Conservation (phyloP, 2,113 vertebrate species). For the Cricetomys ansorgei region DNA sequence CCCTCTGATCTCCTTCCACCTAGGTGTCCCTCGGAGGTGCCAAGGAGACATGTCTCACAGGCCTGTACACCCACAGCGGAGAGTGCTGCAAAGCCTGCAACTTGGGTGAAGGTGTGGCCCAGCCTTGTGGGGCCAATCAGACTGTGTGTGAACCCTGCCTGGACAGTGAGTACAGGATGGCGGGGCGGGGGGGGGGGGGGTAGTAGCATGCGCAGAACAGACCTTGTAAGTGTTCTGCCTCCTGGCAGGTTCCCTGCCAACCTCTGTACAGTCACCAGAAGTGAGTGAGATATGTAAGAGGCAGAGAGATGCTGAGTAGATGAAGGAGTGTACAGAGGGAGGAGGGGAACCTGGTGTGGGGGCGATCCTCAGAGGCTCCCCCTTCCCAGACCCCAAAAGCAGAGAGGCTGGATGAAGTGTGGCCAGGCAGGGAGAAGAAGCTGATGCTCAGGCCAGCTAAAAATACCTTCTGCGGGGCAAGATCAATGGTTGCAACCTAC, state of each 20-base stretch:
- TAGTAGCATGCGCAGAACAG: neutral
- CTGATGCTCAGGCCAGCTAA: slow-evolving; percentile 76
- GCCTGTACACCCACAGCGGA: slow-evolving; percentile 86
- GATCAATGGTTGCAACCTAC: slow-evolving; percentile 79
- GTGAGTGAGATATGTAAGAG: neutral
- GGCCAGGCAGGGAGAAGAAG: slow-evolving; percentile 46
- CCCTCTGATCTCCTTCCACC: slow-evolving; percentile 14
- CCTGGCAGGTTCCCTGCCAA: neutral
- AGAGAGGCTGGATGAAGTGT: slow-evolving; percentile 1
- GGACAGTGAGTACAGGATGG: slow-evolving; percentile 94
- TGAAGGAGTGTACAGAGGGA: neutral
- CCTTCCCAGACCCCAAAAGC: slow-evolving; percentile 37
- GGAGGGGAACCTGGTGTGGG: neutral
- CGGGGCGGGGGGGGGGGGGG: fast-evolving
- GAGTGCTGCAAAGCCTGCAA: slow-evolving; percentile 95
- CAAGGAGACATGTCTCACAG: slow-evolving; percentile 85
- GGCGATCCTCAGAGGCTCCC: neutral
- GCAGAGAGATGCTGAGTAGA: neutral
- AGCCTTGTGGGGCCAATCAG: slow-evolving; percentile 91
- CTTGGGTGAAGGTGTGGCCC: slow-evolving; percentile 94
- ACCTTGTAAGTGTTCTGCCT: neutral
- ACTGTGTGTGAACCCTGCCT: slow-evolving; percentile 94
- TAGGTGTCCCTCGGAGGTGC: slow-evolving; percentile 79
- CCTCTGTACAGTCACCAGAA: neutral
- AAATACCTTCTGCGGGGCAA: slow-evolving; percentile 81